A percentile compares a stretch with the other conserved stretches of the same genome.
These are phyloP conservation scores for Ptychobarbus kaznakovi DNA, from an alignment of 2,797 vertebrate genomes.

Conservation along the genomic window DNA sequence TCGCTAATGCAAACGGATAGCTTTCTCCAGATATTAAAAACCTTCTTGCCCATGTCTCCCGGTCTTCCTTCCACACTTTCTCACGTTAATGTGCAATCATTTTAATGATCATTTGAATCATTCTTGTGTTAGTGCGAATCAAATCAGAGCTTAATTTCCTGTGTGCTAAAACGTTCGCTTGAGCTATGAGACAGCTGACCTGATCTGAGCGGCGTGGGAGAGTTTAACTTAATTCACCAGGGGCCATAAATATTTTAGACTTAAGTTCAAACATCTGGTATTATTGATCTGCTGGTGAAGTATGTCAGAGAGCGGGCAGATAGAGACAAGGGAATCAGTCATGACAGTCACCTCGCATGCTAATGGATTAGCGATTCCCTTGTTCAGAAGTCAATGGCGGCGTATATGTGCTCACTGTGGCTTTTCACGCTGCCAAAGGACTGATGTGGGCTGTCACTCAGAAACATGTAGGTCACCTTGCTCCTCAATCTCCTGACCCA, in stretches of 20 bases:
- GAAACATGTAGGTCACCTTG: conserved; percentile 55
- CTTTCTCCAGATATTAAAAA: conserved; percentile 3
- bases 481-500: conserved; percentile 54
- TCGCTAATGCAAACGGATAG: not conserved
- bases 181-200: conserved; percentile 23
- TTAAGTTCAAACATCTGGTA: conserved; percentile 37
- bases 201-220: not conserved
- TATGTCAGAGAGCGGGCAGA: conserved; percentile 33
- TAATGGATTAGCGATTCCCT: conserved; percentile 41
- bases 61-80: conserved; percentile 5
- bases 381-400: conserved; percentile 22
- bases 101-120: conserved; percentile 27
- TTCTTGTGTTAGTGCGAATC: not conserved
- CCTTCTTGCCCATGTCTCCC: not conserved
- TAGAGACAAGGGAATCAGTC: conserved; percentile 21
- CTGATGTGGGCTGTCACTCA: conserved; percentile 46
- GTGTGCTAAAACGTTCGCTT: not conserved
- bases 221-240: conserved; percentile 35
- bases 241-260: conserved; percentile 39
- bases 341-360: conserved; percentile 48
- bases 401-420: conserved; percentile 2
- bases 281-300: conserved; percentile 43
- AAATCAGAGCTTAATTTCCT: conserved; percentile 25
- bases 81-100: conserved; percentile 45
- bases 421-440: conserved; percentile 48